phyloP scores from a whole-genome alignment of 2,888 invertebrate genomes.

The Cecidostiba fungosa region DNA sequence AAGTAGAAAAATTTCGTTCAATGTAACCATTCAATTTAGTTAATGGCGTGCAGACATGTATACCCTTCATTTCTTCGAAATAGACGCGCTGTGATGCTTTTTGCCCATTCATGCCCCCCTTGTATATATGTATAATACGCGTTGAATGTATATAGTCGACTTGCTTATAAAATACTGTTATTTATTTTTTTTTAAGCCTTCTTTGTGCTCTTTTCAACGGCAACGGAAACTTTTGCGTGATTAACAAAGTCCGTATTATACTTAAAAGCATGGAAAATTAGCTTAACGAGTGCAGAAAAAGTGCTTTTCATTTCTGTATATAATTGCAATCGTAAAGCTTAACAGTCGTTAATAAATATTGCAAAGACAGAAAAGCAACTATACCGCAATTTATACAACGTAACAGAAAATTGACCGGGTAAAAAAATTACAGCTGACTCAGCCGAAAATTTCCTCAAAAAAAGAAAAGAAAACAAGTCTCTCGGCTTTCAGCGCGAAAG shows the following conservation, averaged over 20 bases:
- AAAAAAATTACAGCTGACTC: neutral
- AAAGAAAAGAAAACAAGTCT: too few species aligned
- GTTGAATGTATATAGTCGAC: neutral
- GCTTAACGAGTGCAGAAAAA: neutral
- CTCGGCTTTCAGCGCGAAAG: neutral
- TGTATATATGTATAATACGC: neutral
- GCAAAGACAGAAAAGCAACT: too few species aligned
- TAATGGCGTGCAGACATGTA: slow-evolving; percentile 40
- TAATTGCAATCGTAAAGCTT: too few species aligned
- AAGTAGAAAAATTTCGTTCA: slow-evolving; percentile 53
- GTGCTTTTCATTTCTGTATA: neutral
- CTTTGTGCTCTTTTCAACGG: slow-evolving; percentile 1
- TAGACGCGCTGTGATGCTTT: slow-evolving; percentile 15
- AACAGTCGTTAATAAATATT: too few species aligned
- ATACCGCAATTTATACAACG: too few species aligned
- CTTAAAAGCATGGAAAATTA: neutral
- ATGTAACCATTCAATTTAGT: slow-evolving; percentile 55
- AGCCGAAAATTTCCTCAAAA: neutral
- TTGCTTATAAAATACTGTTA: neutral
- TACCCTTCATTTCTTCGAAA: slow-evolving; percentile 28
- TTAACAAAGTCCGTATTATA: neutral
- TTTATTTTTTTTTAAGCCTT: neutral
- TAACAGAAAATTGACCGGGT: too few species aligned
- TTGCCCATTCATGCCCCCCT: slow-evolving; percentile 12
- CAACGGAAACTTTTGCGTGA: neutral